These are phyloP conservation scores for Threskiornis aethiopicus DNA, from an alignment of 2,797 vertebrate species.

Conservation along the genomic window DNA sequence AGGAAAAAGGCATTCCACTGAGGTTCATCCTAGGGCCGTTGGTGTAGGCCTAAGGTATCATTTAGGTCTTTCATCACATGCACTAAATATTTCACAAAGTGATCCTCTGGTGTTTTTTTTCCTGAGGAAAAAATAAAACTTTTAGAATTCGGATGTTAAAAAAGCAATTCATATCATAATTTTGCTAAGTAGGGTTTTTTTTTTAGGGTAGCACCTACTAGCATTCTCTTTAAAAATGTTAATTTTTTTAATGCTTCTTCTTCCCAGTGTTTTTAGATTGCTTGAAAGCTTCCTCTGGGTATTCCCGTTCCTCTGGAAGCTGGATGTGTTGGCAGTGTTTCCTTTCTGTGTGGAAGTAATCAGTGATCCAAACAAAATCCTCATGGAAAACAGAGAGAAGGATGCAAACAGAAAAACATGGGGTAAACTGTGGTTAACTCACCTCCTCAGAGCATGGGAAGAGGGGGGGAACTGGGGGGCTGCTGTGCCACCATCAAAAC, in stretches of 20 bases:
- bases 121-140: neutral
- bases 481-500: neutral
- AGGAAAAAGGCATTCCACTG: neutral
- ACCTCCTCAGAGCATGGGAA: neutral
- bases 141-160: neutral
- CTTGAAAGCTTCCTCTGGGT: neutral
- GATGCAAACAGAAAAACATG: neutral
- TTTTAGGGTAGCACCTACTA: neutral
- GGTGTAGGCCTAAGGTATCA: neutral
- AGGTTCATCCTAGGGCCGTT: neutral
- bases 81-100: neutral
- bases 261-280: neutral
- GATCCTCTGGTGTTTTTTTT: neutral
- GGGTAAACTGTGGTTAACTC: neutral
- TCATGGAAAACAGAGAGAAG: neutral
- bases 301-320: neutral
- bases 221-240: neutral
- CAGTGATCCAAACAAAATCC: neutral
- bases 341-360: neutral
- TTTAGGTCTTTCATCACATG: neutral
- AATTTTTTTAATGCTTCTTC: neutral
- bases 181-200: neutral
- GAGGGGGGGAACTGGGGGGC: neutral
- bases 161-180: neutral
- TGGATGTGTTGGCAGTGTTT: neutral